These are phyloP conservation scores for Phocides pigmalion DNA, from an alignment of 1,140 invertebrate genomes.

Conservation along the genomic window DNA sequence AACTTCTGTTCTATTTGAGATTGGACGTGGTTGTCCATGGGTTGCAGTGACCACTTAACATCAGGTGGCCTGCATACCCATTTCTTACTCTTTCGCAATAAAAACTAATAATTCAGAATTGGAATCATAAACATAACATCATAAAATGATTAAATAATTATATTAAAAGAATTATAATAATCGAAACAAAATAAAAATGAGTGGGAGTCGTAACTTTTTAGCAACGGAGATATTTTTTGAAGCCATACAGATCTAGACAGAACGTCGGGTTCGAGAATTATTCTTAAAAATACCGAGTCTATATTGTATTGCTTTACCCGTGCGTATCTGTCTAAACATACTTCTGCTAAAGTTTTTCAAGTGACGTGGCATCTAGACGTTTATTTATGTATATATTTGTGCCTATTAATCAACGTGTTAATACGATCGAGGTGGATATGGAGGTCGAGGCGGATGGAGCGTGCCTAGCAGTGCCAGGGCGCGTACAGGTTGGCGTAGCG, in stretches of 20 bases:
- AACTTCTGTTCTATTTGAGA: too few relatives aligned
- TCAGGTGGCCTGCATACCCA: too few relatives aligned
- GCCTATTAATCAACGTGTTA: too few relatives aligned
- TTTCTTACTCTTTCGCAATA: too few relatives aligned
- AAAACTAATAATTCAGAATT: background rate
- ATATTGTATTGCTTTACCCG: too few relatives aligned
- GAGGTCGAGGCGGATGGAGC: background rate
- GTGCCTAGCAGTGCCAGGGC: slow-evolving; percentile 68
- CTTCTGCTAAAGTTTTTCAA: too few relatives aligned
- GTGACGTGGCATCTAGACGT: too few relatives aligned
- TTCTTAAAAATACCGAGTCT: background rate
- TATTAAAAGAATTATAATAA: background rate
- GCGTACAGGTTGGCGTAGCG: slow-evolving; percentile 76
- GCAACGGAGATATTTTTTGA: background rate
- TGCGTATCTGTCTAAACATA: too few relatives aligned
- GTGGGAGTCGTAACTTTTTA: slow-evolving; percentile 2
- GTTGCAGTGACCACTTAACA: too few relatives aligned
- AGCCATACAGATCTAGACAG: background rate
- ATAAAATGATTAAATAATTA: background rate
- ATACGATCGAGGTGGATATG: too few relatives aligned
- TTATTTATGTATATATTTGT: too few relatives aligned
- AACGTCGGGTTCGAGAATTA: background rate
- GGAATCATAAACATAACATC: background rate
- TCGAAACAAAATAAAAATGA: background rate
- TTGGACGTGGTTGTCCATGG: too few relatives aligned